Evolutionary conservation across 2,797 vertebrate species (phyloP), one percentile per base, ranked within the genome.

Genomic region (Gadopsis marmoratus): DNA sequence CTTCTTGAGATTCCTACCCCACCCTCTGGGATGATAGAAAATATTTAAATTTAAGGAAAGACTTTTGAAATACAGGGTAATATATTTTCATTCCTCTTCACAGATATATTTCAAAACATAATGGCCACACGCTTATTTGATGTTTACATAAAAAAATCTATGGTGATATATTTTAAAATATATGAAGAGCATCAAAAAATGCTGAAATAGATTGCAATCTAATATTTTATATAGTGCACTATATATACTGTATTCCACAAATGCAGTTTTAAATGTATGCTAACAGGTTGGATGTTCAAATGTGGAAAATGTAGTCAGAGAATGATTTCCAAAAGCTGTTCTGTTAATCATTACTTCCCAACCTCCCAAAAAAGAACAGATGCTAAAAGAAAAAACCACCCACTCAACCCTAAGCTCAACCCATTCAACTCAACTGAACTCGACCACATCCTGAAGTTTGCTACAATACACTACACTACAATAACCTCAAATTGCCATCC

Each of bases 1-100:
- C 83, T 77, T 93, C 76, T 92, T 92, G 0, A 90, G 54, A 75
- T 93, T 95, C 66, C 77, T 90, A 51, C 86, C 64, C 93, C 90
- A 93, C 59, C 87, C 86, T 55, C 91, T 91, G 66, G 35, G 13
- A 29, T 45, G 2, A 67, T 2, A 47, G 66, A 1, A 7, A 29
- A 48, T 4, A 67, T 53, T 14, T 37, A 0, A 47, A 50, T 8
- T 31, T 3, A 26, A 39, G 48, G 3, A 53, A 16, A 50, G 6
- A 51, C 2, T 60, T 48, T 48, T 41, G 6, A 43, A 55, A 43
- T 48, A 21, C 3, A 19, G 45, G 2, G 7, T 3, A 47, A 6
- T n/a, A 14, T 64, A 33, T 26, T 62, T 62, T 45, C 6, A 21
- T 13, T 41, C 12, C 56, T 6, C n/a, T n/a, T 12, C 56, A 41